A percentile compares a stretch with the other conserved stretches of the same genome.
Evolutionary conservation across 2,888 invertebrate genomes (phyloP).

Genomic region (Polydrusus cervinus): DNA sequence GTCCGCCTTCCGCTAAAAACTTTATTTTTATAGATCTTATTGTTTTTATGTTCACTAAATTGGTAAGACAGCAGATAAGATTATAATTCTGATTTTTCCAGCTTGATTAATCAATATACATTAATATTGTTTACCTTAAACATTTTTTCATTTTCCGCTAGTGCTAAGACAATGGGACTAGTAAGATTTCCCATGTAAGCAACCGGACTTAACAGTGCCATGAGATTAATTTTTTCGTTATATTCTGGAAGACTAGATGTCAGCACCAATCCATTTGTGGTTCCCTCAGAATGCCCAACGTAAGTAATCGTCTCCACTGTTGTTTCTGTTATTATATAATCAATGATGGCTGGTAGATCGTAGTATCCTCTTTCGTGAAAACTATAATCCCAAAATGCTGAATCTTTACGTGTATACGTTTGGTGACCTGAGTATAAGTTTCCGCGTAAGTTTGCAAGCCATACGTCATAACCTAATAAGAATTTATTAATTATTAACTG

Average conservation of each 20-base stretch:
- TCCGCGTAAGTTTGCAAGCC: conserved; percentile 73
- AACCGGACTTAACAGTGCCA: conserved; percentile 80
- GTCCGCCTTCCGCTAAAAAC: too few species aligned
- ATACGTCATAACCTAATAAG: conserved; percentile 57
- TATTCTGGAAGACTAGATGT: conserved; percentile 76
- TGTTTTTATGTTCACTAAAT: too few species aligned
- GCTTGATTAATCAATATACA: too few species aligned
- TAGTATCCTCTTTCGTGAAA: conserved; percentile 86
- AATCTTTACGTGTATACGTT: conserved; percentile 55
- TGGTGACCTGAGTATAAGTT: conserved; percentile 73
- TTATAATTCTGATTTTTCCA: too few species aligned
- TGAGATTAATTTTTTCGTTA: conserved; percentile 76
- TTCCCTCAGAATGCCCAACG: conserved; percentile 85
- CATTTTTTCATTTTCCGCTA: neutral
- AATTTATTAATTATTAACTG: too few species aligned
- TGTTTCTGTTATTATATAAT: conserved; percentile 76
- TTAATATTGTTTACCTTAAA: conserved; percentile 17
- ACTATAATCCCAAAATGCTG: conserved; percentile 69
- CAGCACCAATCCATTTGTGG: conserved; percentile 79
- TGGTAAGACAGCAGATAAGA: too few species aligned
- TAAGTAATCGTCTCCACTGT: conserved; percentile 78
- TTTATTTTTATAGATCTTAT: too few species aligned
- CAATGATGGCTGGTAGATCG: conserved; percentile 86
- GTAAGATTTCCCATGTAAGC: conserved; percentile 72
- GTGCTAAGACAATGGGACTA: conserved; percentile 26